A percentile compares a stretch with the other conserved stretches of the same genome.
These are phyloP conservation scores for Opisthograptis luteolata DNA, from an alignment of 2,888 invertebrate species.

Conservation along the genomic window DNA sequence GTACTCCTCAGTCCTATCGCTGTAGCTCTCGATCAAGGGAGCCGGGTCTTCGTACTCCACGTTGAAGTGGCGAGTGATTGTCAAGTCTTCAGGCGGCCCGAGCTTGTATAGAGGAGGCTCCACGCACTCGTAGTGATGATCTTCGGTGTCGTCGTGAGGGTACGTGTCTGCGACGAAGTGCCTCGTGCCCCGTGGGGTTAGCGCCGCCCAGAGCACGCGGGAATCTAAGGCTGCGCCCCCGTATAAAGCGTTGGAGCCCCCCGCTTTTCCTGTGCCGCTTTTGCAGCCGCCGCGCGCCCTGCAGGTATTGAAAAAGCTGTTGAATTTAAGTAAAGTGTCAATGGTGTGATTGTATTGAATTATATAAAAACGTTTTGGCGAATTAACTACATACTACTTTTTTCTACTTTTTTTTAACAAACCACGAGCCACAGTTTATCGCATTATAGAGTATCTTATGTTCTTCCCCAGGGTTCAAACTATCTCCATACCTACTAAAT, in stretches of 20 bases:
- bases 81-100: slow-evolving; percentile 74
- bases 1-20: slow-evolving; percentile 78
- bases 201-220: slow-evolving; percentile 91
- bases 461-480: no score
- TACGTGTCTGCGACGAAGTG: slow-evolving; percentile 89
- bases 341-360: slow-evolving; percentile 8
- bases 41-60: slow-evolving; percentile 93
- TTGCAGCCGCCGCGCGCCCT: slow-evolving; percentile 82
- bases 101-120: slow-evolving; percentile 83
- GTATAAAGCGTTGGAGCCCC: slow-evolving; percentile 75
- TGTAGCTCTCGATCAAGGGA: slow-evolving; percentile 89
- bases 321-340: slow-evolving; percentile 31
- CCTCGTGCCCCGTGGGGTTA: slow-evolving; percentile 92
- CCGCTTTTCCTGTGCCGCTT: slow-evolving; percentile 80
- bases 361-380: no score
- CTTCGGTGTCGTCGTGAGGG: slow-evolving; percentile 85
- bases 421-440: no score
- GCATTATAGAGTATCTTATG: no score
- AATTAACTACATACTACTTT: no score
- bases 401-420: no score
- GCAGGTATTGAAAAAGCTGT: slow-evolving; percentile 33
- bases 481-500: no score
- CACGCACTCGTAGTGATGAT: slow-evolving; percentile 89
- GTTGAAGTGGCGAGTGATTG: slow-evolving; percentile 90
- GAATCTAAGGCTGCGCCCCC: slow-evolving; percentile 85